Base-by-base conservation (phyloP, 2,797 vertebrate species). In the Neomorphus geoffroyi region DNA sequence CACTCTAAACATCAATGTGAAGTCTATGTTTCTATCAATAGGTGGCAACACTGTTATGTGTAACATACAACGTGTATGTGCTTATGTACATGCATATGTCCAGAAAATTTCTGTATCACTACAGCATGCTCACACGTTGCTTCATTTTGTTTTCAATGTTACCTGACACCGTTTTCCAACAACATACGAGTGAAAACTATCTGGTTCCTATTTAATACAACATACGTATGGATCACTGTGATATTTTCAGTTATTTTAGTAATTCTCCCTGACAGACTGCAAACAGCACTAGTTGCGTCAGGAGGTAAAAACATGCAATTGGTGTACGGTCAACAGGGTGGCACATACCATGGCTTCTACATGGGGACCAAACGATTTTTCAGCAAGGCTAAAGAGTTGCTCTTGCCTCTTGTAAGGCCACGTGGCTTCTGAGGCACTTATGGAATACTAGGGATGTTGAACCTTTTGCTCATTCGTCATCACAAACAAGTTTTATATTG, bases 11-110 rank as follows among this genome's bases (percentile, higher is more conserved):
- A 61, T 57, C 50, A 37, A 45, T 9, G 22, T 84, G 94, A 92
- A 94, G 62, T 95, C 91, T 82, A 66, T 32, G 74, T 67, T 95
- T 88, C 85, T 78, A 84, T 91, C 91, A 93, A 96, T 90, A 97
- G 95, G 90, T 94, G 94, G 91, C 95, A 94, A 96, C 78, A 74
- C 89, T 67, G 93, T 43, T 45, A 90, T 60, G 80, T 64, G n/a
- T n/a, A 96, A 90, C 83, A 80, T 24, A 75, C 0, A 0, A 79
- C 69, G 41, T 39, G 53, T 26, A 26, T 2, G 2, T 39, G 48
- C 58, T 75, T n/a, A 32, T 8, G 7, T 39, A 32, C 4, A 2
- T 15, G 13, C 27, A 50, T 9, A 13, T 7, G 17, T 22, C n/a
- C 88, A 50, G 32, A 56, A 13, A 33, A 39, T 33, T 65, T 33